These are phyloP conservation scores for Empidonax alnorum DNA, from an alignment of 2,113 vertebrate species.

Conservation along the genomic window DNA sequence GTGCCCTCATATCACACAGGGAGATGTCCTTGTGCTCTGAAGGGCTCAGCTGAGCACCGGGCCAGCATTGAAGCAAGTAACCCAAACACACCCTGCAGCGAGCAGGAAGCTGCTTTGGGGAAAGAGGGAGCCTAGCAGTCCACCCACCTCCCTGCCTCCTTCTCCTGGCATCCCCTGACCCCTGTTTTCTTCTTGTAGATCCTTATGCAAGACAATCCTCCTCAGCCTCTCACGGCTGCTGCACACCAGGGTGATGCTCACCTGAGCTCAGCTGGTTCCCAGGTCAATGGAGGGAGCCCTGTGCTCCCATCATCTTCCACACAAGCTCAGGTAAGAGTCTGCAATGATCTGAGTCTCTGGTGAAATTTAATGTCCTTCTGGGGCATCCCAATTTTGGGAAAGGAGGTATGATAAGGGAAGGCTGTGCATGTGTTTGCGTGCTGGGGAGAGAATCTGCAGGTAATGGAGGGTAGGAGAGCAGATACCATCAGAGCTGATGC, in stretches of 20 bases:
- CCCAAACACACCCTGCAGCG: fast-evolving
- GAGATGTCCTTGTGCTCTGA: not conserved
- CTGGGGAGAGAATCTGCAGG: not conserved
- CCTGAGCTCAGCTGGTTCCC: not conserved
- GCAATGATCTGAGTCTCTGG: fast-evolving
- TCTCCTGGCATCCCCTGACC: not conserved
- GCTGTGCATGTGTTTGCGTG: not conserved
- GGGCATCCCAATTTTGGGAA: not conserved
- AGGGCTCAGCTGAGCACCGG: not conserved
- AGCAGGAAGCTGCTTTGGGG: not conserved
- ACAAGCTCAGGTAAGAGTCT: slow-evolving; percentile 21
- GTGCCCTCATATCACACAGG: not conserved
- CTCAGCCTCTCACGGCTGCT: not conserved
- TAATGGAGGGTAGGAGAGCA: not conserved
- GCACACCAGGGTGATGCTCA: not conserved
- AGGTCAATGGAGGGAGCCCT: not conserved
- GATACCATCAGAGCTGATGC: not conserved
- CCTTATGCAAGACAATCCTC: not conserved
- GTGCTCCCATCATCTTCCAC: fast-evolving
- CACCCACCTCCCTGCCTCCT: not conserved
- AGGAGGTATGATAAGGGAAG: not conserved
- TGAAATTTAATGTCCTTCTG: not conserved
- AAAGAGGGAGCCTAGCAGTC: not conserved
- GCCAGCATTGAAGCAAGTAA: not conserved
- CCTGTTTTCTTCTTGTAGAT: slow-evolving; percentile 25